Evolutionary conservation across 2,797 vertebrate species (phyloP), one percentile per base, ranked within the genome.

Genomic region (Ctenochaetus hawaiiensis): DNA sequence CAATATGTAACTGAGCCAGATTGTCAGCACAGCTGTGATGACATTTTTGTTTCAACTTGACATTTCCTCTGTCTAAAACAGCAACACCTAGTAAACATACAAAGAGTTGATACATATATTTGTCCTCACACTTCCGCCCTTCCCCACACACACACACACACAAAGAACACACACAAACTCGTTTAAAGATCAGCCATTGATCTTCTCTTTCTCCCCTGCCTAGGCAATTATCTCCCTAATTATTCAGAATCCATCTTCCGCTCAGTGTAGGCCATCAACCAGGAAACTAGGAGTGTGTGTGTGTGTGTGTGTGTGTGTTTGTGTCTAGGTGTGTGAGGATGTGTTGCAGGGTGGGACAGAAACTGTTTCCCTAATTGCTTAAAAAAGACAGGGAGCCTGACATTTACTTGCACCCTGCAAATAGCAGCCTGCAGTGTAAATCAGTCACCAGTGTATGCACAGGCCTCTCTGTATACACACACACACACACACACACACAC

Each of bases 151-250:
- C 72, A 65, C 72, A 65, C 34, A 63, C 26, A 30, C 26, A 30
- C 26, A 30, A 30, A 7, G 5, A 76, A 72, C 76, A 74, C 80
- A 80, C 75, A 75, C 48, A 83, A 80, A 84, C 83, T 84, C 23
- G 16, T 59, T 78, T 41, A 87, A 78, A 88, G 78, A 91, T 84
- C 84, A 88, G 75, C 75, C 92, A 92, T 93, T 93, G 94, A 94
- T 94, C 90, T 90, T 75, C 77, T 65, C 79, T 77, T 65, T 86
- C 69, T 86, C 80, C 75, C 89, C 87, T 82, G 92, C 91, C 78
- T 88, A 84, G 80, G 81, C 90, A 94, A 94, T 96, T 96, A 95
- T 93, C 86, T 90, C 78, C 75, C 85, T 94, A 94, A 94, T 94
- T 87, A 95, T 94, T 91, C 89, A 91, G 85, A 93, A 86, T 87